Evolutionary conservation across 2,797 vertebrate species (phyloP), one percentile per base, ranked within the genome.

Genomic region (Takifugu rubripes): DNA sequence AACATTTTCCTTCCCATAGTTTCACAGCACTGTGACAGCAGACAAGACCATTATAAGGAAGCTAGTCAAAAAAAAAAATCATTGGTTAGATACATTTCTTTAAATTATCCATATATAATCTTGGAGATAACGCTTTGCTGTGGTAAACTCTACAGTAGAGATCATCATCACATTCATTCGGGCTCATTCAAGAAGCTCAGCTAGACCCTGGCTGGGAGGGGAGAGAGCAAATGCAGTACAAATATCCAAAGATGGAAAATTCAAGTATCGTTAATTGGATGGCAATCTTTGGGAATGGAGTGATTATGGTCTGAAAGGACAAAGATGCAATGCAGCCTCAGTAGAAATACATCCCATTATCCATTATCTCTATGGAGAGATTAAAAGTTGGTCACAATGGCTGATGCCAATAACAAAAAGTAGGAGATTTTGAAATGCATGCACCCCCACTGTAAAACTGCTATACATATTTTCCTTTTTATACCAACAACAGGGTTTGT

Each of bases 191-290:
- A 79, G 49, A 79, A 84, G 81, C 68, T 78, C 56, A 70, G 60
- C 58, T 72, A 83, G 58, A 78, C 75, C 70, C 71, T 74, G 27
- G 31, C 21, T 21, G 11, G 14, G 21, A 27, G 26, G 26, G 48
- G 5, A 17, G 11, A 52, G 58, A 72, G 56, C 24, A 77, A 72
- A 84, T 66, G 73, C 49, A 84, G 77, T 59, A 81, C 66, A 81
- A 79, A 84, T 69, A 81, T 85, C 64, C 65, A 66, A 76, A 68
- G 64, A 84, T 80, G 84, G 72, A 80, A 85, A 79, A 86, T 90
- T 91, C 87, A 91, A 92, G 89, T 90, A 90, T 89, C 75, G 84
- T 72, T 83, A 67, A 89, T 81, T 68, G 74, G 77, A 90, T 84
- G 84, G 82, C 64, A 42, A 84, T 82, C 68, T 84, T 77, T 70